Percentiles rank a stretch among this genome's conserved stretches.
Conservation (phyloP, 2,888 invertebrate species). For the Priocnemis perturbator region DNA sequence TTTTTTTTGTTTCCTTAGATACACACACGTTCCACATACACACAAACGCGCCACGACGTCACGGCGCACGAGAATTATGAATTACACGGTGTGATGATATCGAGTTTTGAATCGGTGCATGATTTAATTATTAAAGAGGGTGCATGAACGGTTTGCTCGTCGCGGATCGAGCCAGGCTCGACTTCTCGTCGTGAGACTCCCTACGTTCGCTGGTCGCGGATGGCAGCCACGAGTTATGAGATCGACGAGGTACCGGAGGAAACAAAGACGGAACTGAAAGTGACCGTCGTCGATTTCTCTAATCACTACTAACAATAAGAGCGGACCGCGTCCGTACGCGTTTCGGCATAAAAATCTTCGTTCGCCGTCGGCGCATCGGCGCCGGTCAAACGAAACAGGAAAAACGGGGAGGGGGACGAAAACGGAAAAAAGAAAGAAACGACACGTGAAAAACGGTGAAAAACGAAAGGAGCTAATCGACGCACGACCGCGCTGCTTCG, state of each 20-base stretch:
- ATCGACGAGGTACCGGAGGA: no score
- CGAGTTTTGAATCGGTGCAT: constrained; percentile 69
- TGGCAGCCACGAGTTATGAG: not conserved
- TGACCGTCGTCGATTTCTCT: no score
- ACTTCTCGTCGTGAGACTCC: not conserved
- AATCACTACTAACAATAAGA: no score
- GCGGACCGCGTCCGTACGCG: not conserved
- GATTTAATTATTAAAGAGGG: constrained; percentile 72
- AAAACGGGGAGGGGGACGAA: not conserved
- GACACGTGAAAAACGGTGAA: no score
- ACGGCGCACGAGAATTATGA: constrained; percentile 53
- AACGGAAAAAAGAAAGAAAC: no score
- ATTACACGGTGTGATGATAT: constrained; percentile 57
- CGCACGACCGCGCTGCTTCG: not conserved
- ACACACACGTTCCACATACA: constrained; percentile 69
- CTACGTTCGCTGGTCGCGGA: not conserved
- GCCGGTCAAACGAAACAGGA: not conserved
- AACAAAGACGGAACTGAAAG: no score
- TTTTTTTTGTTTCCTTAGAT: constrained; percentile 34
- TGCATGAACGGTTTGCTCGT: constrained; percentile 62
- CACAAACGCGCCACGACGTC: constrained; percentile 53
- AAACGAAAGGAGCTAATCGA: no score
- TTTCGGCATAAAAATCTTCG: not conserved
- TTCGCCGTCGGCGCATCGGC: no score
- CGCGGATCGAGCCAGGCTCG: constrained; percentile 43